Conservation (phyloP, 2,888 invertebrate species). For the Cheilosia soror region DNA sequence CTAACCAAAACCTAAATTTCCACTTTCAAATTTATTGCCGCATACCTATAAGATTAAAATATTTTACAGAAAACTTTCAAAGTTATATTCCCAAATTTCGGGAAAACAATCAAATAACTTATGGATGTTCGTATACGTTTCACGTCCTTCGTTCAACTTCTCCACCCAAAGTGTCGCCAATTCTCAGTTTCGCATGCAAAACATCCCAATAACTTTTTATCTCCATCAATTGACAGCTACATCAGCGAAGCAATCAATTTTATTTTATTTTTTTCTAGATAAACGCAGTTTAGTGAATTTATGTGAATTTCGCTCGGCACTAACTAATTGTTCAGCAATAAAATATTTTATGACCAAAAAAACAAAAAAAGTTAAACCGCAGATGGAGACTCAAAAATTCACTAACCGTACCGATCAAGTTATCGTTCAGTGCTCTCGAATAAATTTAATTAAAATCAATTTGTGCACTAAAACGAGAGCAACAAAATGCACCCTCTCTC, state of each 20-base stretch:
- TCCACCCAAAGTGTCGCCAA: neutral
- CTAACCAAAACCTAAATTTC: too few relatives aligned
- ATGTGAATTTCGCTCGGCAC: neutral
- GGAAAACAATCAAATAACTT: neutral
- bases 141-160: neutral
- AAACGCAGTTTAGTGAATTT: constrained; percentile 22
- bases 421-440: constrained; percentile 63
- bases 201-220: neutral
- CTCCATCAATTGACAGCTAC: neutral
- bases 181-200: neutral
- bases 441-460: constrained; percentile 73
- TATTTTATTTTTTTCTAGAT: constrained; percentile 2
- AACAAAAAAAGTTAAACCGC: neutral
- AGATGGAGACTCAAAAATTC: constrained; percentile 1
- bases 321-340: constrained; percentile 24
- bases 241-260: constrained; percentile 20
- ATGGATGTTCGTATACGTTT: neutral
- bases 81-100: neutral
- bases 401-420: neutral
- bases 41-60: too few relatives aligned
- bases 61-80: too few relatives aligned
- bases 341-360: constrained; percentile 23
- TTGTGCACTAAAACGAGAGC: constrained; percentile 50
- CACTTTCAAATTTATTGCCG: too few relatives aligned
- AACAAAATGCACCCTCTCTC: constrained; percentile 16